phyloP scores from a whole-genome alignment of 2,888 invertebrate genomes.

The Smittia sp. region DNA sequence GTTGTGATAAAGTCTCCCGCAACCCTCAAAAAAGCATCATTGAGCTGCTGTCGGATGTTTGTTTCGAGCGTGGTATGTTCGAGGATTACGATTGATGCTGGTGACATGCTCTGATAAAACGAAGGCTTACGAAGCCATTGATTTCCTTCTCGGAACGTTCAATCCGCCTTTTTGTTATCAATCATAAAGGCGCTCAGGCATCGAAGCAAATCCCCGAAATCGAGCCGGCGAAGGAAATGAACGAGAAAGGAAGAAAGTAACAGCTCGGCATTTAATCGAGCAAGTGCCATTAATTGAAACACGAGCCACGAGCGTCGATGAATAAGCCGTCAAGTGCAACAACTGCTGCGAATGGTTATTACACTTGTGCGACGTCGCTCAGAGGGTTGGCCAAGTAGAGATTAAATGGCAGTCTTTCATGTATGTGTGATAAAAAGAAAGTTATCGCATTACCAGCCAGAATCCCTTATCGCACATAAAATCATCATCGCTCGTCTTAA shows the following conservation, averaged over 20 bases:
- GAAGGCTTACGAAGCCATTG: not conserved
- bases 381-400: not conserved
- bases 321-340: constrained; percentile 20
- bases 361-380: not conserved
- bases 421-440: not conserved
- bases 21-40: not conserved
- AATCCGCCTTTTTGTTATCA: not conserved
- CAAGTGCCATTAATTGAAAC: constrained; percentile 21
- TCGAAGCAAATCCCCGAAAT: not conserved
- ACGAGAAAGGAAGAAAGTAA: not conserved
- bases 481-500: not conserved
- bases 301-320: not conserved
- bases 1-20: not conserved
- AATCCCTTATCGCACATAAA: not conserved
- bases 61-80: not conserved
- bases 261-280: not conserved
- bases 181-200: not conserved
- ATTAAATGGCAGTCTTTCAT: not conserved
- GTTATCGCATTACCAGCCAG: not conserved
- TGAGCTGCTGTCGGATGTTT: not conserved
- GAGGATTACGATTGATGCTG: not conserved
- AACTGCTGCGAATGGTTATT: constrained; percentile 15
- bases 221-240: not conserved
- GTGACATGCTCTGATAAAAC: not conserved
- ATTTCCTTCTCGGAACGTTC: not conserved